Percentiles rank a stretch among this genome's conserved stretches.
phyloP scores from a whole-genome alignment of 2,888 invertebrate species.

The Perithous albicinctus region DNA sequence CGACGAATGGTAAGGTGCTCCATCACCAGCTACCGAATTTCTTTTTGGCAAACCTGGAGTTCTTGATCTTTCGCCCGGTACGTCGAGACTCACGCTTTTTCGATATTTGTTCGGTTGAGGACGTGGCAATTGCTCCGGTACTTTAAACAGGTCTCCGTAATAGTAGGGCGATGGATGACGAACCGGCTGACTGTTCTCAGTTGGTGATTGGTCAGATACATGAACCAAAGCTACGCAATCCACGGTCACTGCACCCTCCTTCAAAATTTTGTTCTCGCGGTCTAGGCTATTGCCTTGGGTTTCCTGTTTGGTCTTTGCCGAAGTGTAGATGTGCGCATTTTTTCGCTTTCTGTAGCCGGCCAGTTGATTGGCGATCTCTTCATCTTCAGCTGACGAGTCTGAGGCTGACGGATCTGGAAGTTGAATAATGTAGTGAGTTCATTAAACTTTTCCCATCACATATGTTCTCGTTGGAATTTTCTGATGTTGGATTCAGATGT shows the following conservation, averaged over 20 bases:
- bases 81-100: conserved; percentile 91
- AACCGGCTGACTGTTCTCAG: conserved; percentile 86
- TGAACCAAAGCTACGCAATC: conserved; percentile 81
- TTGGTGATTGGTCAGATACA: conserved; percentile 84
- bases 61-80: conserved; percentile 88
- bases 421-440: conserved; percentile 14
- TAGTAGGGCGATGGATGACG: conserved; percentile 94
- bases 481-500: background rate
- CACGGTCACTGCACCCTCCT: conserved; percentile 70
- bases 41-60: conserved; percentile 88
- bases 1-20: conserved; percentile 83
- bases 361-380: conserved; percentile 73
- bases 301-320: conserved; percentile 71
- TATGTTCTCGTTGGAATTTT: background rate
- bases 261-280: conserved; percentile 44
- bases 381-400: conserved; percentile 81
- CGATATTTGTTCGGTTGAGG: conserved; percentile 86
- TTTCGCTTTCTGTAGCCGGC: conserved; percentile 74
- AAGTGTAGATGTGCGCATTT: conserved; percentile 70
- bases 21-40: conserved; percentile 90
- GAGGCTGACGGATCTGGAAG: conserved; percentile 81
- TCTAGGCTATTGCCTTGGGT: conserved; percentile 47
- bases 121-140: conserved; percentile 83
- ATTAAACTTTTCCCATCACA: background rate
- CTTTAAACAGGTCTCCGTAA: conserved; percentile 91